Evolutionary conservation across 2,888 invertebrate genomes (phyloP), one percentile per base, ranked within the genome.

Genomic region (Sarcophaga subvicina): DNA sequence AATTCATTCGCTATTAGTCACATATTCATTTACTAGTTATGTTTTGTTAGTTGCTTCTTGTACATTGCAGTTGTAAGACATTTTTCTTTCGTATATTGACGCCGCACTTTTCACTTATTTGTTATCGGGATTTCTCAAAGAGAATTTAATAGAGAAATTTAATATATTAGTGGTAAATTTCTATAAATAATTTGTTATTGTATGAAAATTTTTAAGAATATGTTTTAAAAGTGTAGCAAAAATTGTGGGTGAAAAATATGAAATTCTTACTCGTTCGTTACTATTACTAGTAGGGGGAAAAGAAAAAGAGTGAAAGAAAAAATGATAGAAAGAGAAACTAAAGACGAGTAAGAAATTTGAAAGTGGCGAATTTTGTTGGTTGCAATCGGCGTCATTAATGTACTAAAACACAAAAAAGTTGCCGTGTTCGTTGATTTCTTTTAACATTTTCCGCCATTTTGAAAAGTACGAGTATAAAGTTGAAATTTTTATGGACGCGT

Each of bases 361-460:
- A 85, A 84, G 86, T 81, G 81, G 81, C 88, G 89, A 88, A 85
- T 88, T 54, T 54, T 54, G 14, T 54, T 84, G 83, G 85, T 88
- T 86, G 83, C 87, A 88, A 83, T 87, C 86, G 87, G 93, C 93
- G 93, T 93, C 93, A 93, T 92, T 92, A 92, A 91, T 92, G 92
- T 93, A 93, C 93, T 93, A 93, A 93, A 93, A 92, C 89, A 84
- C 76, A 86, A 81, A 91, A 91, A 91, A 91, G 90, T 91, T 90
- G 90, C 91, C 91, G 91, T 87, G 72, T 85, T 88, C 86, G 87
- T 87, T 84, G 85, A 83, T 88, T 81, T 90, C 89, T 88, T 86
- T 84, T 88, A 87, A 82, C 87, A 89, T 92, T 92, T 91, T 93
- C 93, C 93, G 93, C 93, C 93, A 93, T 93, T 93, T 93, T 93